Evolutionary conservation across 2,113 vertebrate species (phyloP).

Genomic region (Brachirus orientalis): DNA sequence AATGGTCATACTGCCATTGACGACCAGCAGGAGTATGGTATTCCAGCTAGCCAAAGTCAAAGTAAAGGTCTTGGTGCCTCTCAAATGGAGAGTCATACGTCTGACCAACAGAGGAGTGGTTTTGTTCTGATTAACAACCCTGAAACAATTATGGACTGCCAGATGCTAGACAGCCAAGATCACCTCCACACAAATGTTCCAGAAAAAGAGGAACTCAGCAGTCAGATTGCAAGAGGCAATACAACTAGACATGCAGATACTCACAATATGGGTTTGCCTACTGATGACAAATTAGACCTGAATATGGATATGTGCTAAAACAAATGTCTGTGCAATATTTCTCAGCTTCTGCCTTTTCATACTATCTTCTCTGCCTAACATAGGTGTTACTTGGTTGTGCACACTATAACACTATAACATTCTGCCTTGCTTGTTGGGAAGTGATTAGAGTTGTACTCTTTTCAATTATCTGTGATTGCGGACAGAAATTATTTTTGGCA

Average conservation of each 20-base stretch:
- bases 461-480: conserved; percentile 30
- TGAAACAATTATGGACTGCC: conserved; percentile 18
- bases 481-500: conserved; percentile 38
- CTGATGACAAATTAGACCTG: conserved; percentile 15
- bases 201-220: conserved; percentile 13
- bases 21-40: conserved; percentile 18
- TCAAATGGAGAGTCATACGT: conserved; percentile 57
- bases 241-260: conserved; percentile 28
- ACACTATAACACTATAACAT: not conserved
- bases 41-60: conserved; percentile 40
- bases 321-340: not conserved
- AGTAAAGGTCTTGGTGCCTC: conserved; percentile 30
- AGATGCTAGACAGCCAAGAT: conserved; percentile 26
- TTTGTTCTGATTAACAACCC: conserved; percentile 27
- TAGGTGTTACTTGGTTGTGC: not conserved
- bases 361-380: not conserved
- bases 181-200: not conserved
- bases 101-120: conserved; percentile 36
- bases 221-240: conserved; percentile 25
- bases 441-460: not conserved
- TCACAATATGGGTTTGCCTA: conserved; percentile 19
- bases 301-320: conserved; percentile 11
- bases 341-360: too few relatives aligned
- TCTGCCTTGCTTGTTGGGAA: conserved; percentile 4
- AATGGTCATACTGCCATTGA: conserved; percentile 19